Conservation (phyloP, 2,113 vertebrate genomes). For the Leptobrachium leishanense region DNA sequence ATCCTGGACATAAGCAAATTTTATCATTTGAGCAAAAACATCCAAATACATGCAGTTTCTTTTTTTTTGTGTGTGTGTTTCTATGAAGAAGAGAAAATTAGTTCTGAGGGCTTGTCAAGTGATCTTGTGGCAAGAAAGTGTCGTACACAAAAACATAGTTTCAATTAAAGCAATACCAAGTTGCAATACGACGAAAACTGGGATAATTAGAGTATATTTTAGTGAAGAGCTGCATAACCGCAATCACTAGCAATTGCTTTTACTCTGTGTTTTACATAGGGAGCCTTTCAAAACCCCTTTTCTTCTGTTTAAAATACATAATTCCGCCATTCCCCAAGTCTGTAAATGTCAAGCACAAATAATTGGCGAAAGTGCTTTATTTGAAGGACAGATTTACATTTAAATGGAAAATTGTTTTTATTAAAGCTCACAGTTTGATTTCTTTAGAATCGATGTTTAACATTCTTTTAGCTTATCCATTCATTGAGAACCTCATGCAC, state of each 20-base stretch:
- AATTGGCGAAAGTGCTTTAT: conserved; percentile 25
- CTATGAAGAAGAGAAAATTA: conserved; percentile 8
- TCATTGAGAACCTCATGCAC: not conserved
- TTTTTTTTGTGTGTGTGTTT: not conserved
- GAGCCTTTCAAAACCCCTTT: not conserved
- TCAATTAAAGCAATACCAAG: conserved; percentile 7
- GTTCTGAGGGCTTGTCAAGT: conserved; percentile 6
- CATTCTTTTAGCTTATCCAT: not conserved
- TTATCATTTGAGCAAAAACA: not conserved
- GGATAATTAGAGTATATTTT: conserved; percentile 8
- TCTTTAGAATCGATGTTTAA: conserved; percentile 10
- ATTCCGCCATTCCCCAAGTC: not conserved
- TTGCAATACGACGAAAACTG: not conserved
- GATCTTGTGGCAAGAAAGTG: conserved; percentile 2
- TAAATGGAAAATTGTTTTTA: conserved; percentile 39
- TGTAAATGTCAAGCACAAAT: conserved; percentile 36
- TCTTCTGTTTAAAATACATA: not conserved
- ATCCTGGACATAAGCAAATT: no score
- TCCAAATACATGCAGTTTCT: not conserved
- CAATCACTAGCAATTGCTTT: not conserved
- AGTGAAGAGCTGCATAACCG: conserved; percentile 4
- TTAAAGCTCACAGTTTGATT: conserved; percentile 15
- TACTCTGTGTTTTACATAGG: not conserved
- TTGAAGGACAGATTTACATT: conserved; percentile 37
- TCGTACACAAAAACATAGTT: conserved; percentile 8